Evolutionary conservation across 2,888 invertebrate species (phyloP).

Genomic region (Mesorhabditis spiculigera): DNA sequence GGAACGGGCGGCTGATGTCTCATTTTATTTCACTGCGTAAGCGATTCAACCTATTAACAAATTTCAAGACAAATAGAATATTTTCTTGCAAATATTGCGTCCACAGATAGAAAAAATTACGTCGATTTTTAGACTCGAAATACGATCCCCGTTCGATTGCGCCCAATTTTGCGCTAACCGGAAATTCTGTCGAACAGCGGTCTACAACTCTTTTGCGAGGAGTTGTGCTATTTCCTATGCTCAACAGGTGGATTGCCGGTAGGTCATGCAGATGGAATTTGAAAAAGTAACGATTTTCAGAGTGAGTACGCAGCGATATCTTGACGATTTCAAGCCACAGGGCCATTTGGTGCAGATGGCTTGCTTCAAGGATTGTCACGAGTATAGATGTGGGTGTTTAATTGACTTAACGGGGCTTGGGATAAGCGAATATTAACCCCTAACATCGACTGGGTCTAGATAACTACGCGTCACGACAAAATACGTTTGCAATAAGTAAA

Average conservation of each 20-base stretch:
- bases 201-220: conserved; percentile 43
- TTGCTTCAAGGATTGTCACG: conserved; percentile 6
- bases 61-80: background rate
- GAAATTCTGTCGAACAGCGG: conserved; percentile 53
- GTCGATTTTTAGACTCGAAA: background rate
- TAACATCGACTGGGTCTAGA: too few species aligned
- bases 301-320: background rate
- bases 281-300: background rate
- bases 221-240: conserved; percentile 52
- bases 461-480: too few species aligned
- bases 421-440: too few species aligned
- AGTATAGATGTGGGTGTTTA: background rate
- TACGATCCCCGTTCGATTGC: conserved; percentile 29
- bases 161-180: conserved; percentile 49
- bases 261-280: conserved; percentile 5
- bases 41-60: background rate
- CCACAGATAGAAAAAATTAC: too few species aligned
- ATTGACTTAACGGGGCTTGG: background rate
- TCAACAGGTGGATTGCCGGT: conserved; percentile 38
- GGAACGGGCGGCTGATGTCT: background rate
- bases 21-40: background rate
- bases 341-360: background rate
- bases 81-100: too few species aligned
- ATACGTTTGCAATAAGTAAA: too few species aligned
- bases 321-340: background rate